phyloP scores from a whole-genome alignment of 1,140 invertebrate species.

The Aricia agestis region DNA sequence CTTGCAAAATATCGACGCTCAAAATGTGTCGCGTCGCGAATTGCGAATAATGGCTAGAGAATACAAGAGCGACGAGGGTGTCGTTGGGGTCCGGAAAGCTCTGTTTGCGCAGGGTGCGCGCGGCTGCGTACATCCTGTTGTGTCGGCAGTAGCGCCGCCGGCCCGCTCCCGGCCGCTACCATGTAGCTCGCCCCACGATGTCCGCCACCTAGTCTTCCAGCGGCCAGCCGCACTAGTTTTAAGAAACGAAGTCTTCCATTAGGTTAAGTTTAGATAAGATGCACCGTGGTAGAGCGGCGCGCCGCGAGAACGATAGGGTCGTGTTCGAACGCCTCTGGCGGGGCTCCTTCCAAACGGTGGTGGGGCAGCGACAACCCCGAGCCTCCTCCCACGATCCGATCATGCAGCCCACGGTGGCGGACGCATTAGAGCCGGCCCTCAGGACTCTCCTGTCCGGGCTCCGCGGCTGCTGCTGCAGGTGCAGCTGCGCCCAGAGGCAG shows the following conservation, averaged over 20 bases:
- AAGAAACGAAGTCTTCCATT: slow-evolving; percentile 72
- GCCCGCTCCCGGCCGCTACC: slow-evolving; percentile 57
- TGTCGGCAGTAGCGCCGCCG: slow-evolving; percentile 60
- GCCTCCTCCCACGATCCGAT: slow-evolving; percentile 73
- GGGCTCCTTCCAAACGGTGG: slow-evolving; percentile 76
- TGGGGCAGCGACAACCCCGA: slow-evolving; percentile 56
- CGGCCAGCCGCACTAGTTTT: slow-evolving; percentile 52
- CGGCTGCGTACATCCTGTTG: slow-evolving; percentile 63
- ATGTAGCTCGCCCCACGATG: slow-evolving; percentile 53
- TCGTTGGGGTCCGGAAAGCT: slow-evolving; percentile 39
- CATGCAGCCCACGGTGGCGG: slow-evolving; percentile 38
- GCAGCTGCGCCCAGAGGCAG: slow-evolving; percentile 53
- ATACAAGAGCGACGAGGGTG: slow-evolving; percentile 26
- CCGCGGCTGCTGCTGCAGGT: slow-evolving; percentile 63
- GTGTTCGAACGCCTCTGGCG: slow-evolving; percentile 80
- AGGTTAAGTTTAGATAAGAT: slow-evolving; percentile 63
- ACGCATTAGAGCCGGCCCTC: slow-evolving; percentile 60
- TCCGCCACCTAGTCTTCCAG: slow-evolving; percentile 56
- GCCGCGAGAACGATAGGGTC: slow-evolving; percentile 74
- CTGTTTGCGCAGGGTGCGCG: slow-evolving; percentile 69
- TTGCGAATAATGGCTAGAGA: not conserved
- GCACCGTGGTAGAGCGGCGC: slow-evolving; percentile 63
- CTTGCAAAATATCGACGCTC: too few species aligned
- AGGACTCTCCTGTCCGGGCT: slow-evolving; percentile 59
- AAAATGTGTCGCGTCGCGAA: not conserved